phyloP scores from a whole-genome alignment of 2,888 invertebrate genomes.

The Diogma glabrata region DNA sequence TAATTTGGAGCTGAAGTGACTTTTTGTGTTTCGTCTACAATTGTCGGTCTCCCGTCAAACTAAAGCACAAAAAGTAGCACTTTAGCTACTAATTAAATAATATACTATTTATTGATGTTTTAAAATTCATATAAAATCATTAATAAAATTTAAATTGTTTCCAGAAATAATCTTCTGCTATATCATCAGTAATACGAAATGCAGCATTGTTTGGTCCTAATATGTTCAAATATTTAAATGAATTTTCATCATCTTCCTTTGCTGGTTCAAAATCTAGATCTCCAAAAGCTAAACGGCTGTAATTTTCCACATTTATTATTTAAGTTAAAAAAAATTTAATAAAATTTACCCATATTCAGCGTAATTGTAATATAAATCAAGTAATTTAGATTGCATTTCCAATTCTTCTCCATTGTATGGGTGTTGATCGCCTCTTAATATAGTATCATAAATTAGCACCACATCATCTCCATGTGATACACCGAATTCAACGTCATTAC shows the following conservation, averaged over 20 bases:
- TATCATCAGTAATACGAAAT: neutral
- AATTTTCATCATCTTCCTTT: neutral
- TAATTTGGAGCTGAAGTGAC: too few relatives aligned
- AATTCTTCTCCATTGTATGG: neutral
- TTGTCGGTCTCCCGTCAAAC: too few relatives aligned
- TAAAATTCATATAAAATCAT: too few relatives aligned
- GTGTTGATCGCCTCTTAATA: neutral
- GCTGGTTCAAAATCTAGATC: neutral
- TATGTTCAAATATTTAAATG: neutral
- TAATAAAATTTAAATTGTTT: neutral
- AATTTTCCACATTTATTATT: neutral
- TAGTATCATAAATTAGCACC: conserved; percentile 30
- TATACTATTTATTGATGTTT: too few relatives aligned
- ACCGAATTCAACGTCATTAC: conserved; percentile 40
- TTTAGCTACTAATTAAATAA: too few relatives aligned
- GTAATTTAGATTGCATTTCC: neutral
- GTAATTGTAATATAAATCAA: conserved; percentile 2
- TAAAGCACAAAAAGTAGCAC: too few relatives aligned
- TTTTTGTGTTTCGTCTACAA: too few relatives aligned
- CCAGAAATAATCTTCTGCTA: conserved; percentile 2
- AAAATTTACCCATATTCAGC: neutral
- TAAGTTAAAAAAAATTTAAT: neutral
- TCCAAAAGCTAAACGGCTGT: neutral
- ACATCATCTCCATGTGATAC: conserved; percentile 54
- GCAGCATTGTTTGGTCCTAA: neutral